Base-by-base conservation (phyloP, 2,113 vertebrate species). In the Phylloscopus whistleri region DNA sequence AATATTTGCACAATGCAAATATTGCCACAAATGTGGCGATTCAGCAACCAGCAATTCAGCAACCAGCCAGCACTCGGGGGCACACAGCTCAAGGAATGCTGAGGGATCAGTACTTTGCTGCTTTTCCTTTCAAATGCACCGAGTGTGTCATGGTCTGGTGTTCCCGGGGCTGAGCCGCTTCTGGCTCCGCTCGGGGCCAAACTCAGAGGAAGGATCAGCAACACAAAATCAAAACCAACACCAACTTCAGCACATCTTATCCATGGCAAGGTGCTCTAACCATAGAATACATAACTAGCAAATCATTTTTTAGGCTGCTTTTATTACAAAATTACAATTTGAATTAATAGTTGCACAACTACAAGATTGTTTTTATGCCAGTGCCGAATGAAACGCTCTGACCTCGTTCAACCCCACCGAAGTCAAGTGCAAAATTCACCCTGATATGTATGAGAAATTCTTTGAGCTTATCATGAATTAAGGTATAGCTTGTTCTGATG, bases 291-390 rank as follows among this genome's bases (percentile, higher is more conserved):
- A 6, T 89, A 52, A 97, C 94, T 68, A 95, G 59, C 8, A 75
- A 51, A 24, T 86, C 1, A 59, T 76, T 95, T 94, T 94, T 96
- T 66, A 76, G 75, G 74, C 58, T 94, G 1, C 44, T 96, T 97
- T 97, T 96, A 95, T 93, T 96, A 87, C 74, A 91, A 93, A 96
- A 96, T 90, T 92, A 93, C 95, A 92, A 44, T 79, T 91, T 90
- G 30, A 56, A 59, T 90, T 91, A 72, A 94, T 84, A 83, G 62
- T 74, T 82, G 84, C 82, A 96, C 91, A 84, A 59, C 76, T 86
- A 95, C 87, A 93, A 94, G 95, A 83, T 46, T 39, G 41, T 49
- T 94, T 89, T 46, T 69, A 87, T 59, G 67, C 68, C 80, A 89
- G 76, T 33, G 4, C 80, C 58, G 72, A 70, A 81, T 48, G 69